Base-by-base conservation (phyloP, 2,113 vertebrate species). In the Percopsis transmontana region DNA sequence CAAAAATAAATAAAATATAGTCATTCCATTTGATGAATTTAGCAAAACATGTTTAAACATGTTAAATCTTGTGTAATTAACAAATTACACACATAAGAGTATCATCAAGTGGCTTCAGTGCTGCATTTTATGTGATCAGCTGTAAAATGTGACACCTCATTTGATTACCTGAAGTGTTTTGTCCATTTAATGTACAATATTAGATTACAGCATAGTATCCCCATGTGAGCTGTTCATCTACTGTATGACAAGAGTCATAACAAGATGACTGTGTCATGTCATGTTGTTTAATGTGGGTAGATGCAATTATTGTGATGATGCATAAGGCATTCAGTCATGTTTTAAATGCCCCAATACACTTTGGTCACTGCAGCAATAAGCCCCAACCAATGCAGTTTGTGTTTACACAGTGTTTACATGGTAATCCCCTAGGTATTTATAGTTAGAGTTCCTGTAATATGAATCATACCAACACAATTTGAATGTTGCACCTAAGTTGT, bases 291-390 rank as follows among this genome's bases (percentile, higher is more conserved):
- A 48, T 73, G 73, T 55, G 47, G 73, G 62, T 54, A 69, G 65
- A 78, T 55, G 65, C 64, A 70, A 75, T 72, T 71, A 51, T 83
- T 82, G 70, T 63, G 81, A 84, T 80, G 77, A 83, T 61, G 68
- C 84, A 70, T 84, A 79, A 83, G 68, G 64, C 39, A 77, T 65
- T 87, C 76, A 85, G 68, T 87, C 81, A 83, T 72, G 82, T 83
- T 83, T 79, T 76, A 87, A 87, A 88, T 81, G 74, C 81, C 76
- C 27, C 74, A 67, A 67, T 65, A 72, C 54, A 71, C 58, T 73
- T 68, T 54, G 66, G 51, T 62, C 56, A 72, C 58, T 74, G 40
- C 51, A 67, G 80, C 62, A 69, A 73, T 55, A 68, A 70, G 18
- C 55, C 47, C n/a, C 1, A 60, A 56, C 24, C 58, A 76, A 48